These are phyloP conservation scores for Clavelina lepadiformis DNA, from an alignment of 23 tunicate species.

Conservation along the genomic window DNA sequence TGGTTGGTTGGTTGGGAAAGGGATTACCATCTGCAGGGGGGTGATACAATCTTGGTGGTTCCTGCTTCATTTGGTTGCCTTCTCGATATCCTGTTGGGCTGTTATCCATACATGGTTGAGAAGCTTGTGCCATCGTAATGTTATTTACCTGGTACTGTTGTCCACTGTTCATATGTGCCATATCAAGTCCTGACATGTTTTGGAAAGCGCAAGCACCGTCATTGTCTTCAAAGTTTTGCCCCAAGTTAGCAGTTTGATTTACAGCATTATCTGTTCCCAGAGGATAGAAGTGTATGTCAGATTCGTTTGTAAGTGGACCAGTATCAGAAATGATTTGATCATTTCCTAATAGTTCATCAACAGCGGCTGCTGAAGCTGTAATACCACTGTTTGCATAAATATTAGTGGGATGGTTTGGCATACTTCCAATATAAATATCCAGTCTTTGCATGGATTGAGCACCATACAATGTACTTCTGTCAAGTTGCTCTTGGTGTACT, in stretches of 20 bases:
- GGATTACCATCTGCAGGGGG: not conserved
- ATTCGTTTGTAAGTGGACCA: constrained; percentile 22
- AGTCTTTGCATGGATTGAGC: constrained; percentile 76
- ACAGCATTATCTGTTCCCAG: constrained; percentile 30
- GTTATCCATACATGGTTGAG: no score
- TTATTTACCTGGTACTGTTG: no score
- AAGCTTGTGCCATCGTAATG: no score
- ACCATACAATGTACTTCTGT: constrained; percentile 57
- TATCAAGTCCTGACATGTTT: no score
- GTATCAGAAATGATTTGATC: constrained; percentile 7
- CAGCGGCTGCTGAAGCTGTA: constrained; percentile 15
- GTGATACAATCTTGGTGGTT: constrained; percentile 24
- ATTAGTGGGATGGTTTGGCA: constrained; percentile 42
- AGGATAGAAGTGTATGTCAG: constrained; percentile 34
- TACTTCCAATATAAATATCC: constrained; percentile 63
- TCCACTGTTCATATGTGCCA: no score
- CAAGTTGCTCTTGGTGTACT: constrained; percentile 27
- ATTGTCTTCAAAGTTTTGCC: no score
- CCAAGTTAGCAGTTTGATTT: not conserved
- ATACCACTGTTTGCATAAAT: constrained; percentile 10
- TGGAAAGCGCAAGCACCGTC: no score
- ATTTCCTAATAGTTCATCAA: constrained; percentile 4
- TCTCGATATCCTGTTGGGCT: no score
- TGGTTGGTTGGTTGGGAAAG: not conserved
- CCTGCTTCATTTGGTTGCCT: no score